Evolutionary conservation across 2,113 vertebrate genomes (phyloP), one percentile per base, ranked within the genome.

Genomic region (Scopus umbretta): DNA sequence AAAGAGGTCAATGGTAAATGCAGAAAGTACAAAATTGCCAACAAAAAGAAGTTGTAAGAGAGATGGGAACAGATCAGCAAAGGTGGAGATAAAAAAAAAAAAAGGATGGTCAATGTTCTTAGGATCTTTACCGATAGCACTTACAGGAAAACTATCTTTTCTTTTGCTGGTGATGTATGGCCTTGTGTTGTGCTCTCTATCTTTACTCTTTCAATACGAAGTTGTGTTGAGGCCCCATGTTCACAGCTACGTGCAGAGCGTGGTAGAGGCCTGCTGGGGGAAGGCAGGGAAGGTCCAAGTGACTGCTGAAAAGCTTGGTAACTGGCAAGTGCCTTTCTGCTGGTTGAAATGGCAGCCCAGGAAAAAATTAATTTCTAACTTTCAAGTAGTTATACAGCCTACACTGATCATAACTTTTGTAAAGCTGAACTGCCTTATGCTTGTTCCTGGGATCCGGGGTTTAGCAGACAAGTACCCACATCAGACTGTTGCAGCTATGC

Each of bases 391-490:
- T 65, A 18, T 16, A 8, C 11, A 5, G 49, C 1, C n/a, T 40
- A 2, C 2, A 1, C 4, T 10, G 63, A 50, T 5, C 2, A 14
- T 9, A 18, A 4, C 3, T 22, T 22, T 36, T 27, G 45, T 4
- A 21, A 4, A 19, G 49, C 26, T 27, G 62, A 30, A 2, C 13
- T 6, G 59, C 25, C 17, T 19, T 1, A 1, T 3, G 11, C 0
- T 0, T 4, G 21, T 2, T 17, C 3, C 36, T 21, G 55, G 55
- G n/a, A 6, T 14, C 17, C 1, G 4, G 32, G 62, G 10, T 47
- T 81, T 10, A 16, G 45, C 19, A 20, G 55, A 32, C 16, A 13
- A 7, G 45, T 25, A 13, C 50, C 58, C 36, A 2, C 20, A 2
- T 16, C 21, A 29, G 40, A 30, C 13, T 1, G 1, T 53, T 27